Base-by-base conservation (phyloP, 2,113 vertebrate genomes). In the Pygathrix nemaeus region DNA sequence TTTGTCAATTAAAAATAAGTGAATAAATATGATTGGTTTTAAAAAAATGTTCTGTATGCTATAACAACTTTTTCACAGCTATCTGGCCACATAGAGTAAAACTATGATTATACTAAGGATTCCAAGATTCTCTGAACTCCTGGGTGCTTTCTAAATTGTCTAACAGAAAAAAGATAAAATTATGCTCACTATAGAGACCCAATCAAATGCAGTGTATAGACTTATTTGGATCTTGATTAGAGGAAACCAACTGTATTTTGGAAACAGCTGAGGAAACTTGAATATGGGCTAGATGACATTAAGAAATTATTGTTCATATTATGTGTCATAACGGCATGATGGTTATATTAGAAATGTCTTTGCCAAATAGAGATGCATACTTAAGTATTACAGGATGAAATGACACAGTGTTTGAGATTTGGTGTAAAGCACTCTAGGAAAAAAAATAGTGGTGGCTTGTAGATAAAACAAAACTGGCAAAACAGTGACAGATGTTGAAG, bases 331-430 rank as follows among this genome's bases (percentile, higher is more conserved):
- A 92, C 18, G 3, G 10, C 27, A 55, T 86, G 16, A 25, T 81
- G 5, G 16, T 72, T 72, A 55, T 48, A 66, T 40, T 35, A 50
- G 72, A 95, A 90, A 86, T 90, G 45, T 45, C 35, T 6, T 84
- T 38, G 76, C 25, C 57, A 52, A 35, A 75, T 75, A 81, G 25
- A 93, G 73, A 95, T 30, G 21, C 21, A 81, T 79, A 79, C 23
- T 92, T 48, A 84, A 93, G 55, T 89, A 95, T 85, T 93, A 80
- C n/a, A 95, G 32, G 35, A 8, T 66, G 48, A 89, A 93, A 93
- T 61, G 52, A n/a, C 40, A 81, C 35, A 81, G 14, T 83, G 50
- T 59, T 43, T 87, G 48, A 55, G 23, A 70, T 68, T 83, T 88
- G 14, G 7, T 82, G 75, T 66, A 76, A 90, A 93, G 70, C 50